Base-by-base conservation (phyloP, 2,888 invertebrate genomes). In the Hypolimnas misippus region DNA sequence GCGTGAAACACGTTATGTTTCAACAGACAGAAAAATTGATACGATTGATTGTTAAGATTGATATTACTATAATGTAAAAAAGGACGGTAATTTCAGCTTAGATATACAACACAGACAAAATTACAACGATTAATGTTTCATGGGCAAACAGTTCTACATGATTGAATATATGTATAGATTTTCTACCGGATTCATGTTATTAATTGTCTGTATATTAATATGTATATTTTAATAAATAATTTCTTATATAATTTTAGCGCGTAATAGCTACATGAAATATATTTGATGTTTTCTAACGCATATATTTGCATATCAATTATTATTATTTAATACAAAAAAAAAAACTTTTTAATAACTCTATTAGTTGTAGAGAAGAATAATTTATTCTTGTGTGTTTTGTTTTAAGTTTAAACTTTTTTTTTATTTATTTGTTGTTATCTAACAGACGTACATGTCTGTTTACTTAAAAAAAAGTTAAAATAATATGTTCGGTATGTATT, bases 51-150 rank as follows among this genome's bases (percentile, higher is more conserved):
- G n/a, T n/a, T n/a, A 25, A 25, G 25, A 25, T 25, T 25, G 25
- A 5, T 25, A 25, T 25, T 3, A 25, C 25, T 25, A 25, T 25
- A n/a, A 3, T 25, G 25, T 2, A 25, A 25, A 3, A 25, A 25
- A 25, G 5, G 2, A 25, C 25, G 5, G 2, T 25, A 25, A 3
- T 25, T 25, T 25, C 25, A 25, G 25, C 5, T 3, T 3, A 2
- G 25, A 25, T 25, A 25, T 3, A 3, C 2, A 25, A 35, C n/a
- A 2, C 12, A 4, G n/a, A n/a, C 3, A n/a, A 12, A n/a, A n/a
- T 38, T n/a, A 38, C 35, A n/a, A n/a, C 12, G n/a, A 38, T 38
- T 38, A 38, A 38, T 38, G n/a, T n/a, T 38, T 38, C 35, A 38
- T 38, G 35, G 35, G 4, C 35, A 38, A 38, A 38, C 35, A n/a